phyloP scores from a whole-genome alignment of 2,797 vertebrate species.

The Acanthornis magna region DNA sequence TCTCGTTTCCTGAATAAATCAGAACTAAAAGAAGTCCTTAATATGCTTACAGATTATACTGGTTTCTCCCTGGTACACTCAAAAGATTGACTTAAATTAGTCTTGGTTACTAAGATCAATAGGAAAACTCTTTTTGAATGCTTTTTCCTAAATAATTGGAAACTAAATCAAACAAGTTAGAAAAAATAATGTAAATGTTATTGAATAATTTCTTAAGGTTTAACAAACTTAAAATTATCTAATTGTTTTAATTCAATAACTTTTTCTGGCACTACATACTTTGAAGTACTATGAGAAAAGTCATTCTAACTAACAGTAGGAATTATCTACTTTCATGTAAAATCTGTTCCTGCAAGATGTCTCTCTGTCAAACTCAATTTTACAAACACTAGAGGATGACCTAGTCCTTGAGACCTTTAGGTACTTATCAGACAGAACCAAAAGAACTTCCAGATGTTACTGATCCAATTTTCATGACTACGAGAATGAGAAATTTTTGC shows the following conservation, averaged over 20 bases:
- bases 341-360: constrained; percentile 19
- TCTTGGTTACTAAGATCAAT: not conserved
- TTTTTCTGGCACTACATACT: not conserved
- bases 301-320: not conserved
- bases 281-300: not conserved
- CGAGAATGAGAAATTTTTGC: not conserved
- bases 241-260: not conserved
- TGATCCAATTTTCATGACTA: constrained; percentile 1
- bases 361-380: constrained; percentile 15
- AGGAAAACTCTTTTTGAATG: not conserved
- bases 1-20: not conserved
- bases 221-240: not conserved
- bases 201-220: not conserved
- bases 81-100: not conserved
- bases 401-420: constrained; percentile 1
- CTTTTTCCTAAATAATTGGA: not conserved
- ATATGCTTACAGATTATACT: not conserved
- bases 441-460: constrained; percentile 22
- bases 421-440: not conserved
- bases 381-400: not conserved
- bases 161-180: not conserved
- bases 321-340: constrained; percentile 9
- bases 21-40: not conserved
- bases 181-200: not conserved
- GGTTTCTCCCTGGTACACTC: not conserved